Conservation (phyloP, 2,113 vertebrate genomes). For the Hippocampus comes region DNA sequence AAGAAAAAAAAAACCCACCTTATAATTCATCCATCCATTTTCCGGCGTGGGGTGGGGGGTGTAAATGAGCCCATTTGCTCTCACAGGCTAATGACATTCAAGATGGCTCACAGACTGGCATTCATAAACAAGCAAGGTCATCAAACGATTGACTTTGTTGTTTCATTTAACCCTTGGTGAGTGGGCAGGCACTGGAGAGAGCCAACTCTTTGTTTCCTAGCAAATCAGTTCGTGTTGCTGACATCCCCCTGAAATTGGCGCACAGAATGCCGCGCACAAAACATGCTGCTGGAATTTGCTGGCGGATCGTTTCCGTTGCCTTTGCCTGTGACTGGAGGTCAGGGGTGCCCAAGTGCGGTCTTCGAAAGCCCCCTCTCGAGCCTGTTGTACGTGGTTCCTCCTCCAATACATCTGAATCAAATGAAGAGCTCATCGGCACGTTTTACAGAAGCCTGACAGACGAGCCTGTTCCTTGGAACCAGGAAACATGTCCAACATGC, state of each 20-base stretch:
- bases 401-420: no score
- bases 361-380: no score
- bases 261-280: conserved; percentile 2
- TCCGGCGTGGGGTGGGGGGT: background rate
- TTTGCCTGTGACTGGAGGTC: no score
- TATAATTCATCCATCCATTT: no score
- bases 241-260: background rate
- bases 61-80: background rate
- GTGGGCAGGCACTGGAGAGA: background rate
- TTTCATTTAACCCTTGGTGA: background rate
- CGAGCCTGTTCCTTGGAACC: no score
- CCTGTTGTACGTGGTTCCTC: no score
- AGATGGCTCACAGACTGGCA: background rate
- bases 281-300: conserved; percentile 7
- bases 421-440: no score
- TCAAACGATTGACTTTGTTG: background rate
- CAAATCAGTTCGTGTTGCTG: background rate
- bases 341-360: no score
- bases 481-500: no score
- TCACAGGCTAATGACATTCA: background rate
- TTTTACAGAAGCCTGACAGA: no score
- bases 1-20: no score
- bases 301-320: conserved; percentile 8
- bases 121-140: background rate
- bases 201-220: background rate